Conservation (phyloP, 2,113 vertebrate genomes). For the Zapornia atra region DNA sequence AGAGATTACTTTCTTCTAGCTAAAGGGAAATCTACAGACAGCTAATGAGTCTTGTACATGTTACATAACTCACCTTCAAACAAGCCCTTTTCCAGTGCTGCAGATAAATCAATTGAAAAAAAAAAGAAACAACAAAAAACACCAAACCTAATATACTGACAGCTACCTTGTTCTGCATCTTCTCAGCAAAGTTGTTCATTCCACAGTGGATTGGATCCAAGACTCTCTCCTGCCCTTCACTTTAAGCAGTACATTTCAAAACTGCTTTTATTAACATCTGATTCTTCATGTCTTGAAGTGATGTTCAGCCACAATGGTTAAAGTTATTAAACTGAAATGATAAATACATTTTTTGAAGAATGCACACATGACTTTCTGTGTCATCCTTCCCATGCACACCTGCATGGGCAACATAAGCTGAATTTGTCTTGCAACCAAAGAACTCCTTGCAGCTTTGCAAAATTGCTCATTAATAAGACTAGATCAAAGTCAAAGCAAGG, state of each 20-base stretch:
- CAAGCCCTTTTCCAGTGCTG: not conserved
- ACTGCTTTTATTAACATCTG: not conserved
- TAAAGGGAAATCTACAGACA: not conserved
- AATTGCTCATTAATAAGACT: slow-evolving; percentile 35
- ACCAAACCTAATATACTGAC: not conserved
- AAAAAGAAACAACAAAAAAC: too few species aligned
- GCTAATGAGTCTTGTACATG: not conserved
- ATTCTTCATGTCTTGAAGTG: not conserved
- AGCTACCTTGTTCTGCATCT: not conserved
- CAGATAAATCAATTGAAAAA: not conserved
- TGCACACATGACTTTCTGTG: not conserved
- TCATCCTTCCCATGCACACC: not conserved
- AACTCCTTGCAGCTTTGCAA: not conserved
- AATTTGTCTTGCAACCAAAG: slow-evolving; percentile 25
- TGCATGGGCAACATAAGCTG: not conserved
- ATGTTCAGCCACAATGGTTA: not conserved
- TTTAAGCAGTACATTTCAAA: slow-evolving; percentile 18
- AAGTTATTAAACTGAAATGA: not conserved
- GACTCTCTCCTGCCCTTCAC: not conserved
- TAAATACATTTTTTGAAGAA: not conserved
- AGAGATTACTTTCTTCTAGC: not conserved
- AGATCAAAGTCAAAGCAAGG: slow-evolving; percentile 50
- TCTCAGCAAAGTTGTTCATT: not conserved
- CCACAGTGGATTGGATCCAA: not conserved
- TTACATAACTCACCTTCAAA: not conserved